A percentile compares a stretch with the other conserved stretches of the same genome.
phyloP scores from a whole-genome alignment of 2,888 invertebrate genomes.

The Cheilosia vulpina region DNA sequence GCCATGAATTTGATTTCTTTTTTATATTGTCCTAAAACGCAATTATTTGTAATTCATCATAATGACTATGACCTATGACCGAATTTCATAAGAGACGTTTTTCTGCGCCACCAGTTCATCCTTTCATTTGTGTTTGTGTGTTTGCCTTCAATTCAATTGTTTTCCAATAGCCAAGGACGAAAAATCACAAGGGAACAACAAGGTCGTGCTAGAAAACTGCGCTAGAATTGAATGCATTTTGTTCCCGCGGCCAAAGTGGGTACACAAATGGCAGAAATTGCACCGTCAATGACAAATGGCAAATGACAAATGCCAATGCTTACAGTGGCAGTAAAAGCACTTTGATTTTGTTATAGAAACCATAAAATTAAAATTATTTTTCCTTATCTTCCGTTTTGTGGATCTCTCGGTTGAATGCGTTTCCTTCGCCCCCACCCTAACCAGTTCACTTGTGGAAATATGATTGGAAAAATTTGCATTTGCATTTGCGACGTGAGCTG shows the following conservation, averaged over 20 bases:
- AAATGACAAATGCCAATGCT: conserved; percentile 51
- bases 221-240: conserved; percentile 9
- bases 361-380: conserved; percentile 65
- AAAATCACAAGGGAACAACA: conserved; percentile 47
- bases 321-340: conserved; percentile 30
- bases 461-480: conserved; percentile 64
- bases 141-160: conserved; percentile 31
- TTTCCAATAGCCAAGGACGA: conserved; percentile 37
- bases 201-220: conserved; percentile 5
- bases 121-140: conserved; percentile 22
- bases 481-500: conserved; percentile 44
- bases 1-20: too few relatives aligned
- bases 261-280: conserved; percentile 35
- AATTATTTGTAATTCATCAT: too few relatives aligned
- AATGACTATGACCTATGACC: not conserved
- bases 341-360: conserved; percentile 57
- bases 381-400: conserved; percentile 50
- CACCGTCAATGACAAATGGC: conserved; percentile 35
- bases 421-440: not conserved
- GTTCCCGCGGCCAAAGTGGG: conserved; percentile 8
- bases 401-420: conserved; percentile 37
- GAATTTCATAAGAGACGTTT: not conserved
- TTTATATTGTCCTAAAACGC: too few relatives aligned
- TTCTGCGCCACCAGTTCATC: not conserved
- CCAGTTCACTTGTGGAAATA: not conserved